phyloP scores from a whole-genome alignment of 1,140 invertebrate species.

The Homarus americanus region DNA sequence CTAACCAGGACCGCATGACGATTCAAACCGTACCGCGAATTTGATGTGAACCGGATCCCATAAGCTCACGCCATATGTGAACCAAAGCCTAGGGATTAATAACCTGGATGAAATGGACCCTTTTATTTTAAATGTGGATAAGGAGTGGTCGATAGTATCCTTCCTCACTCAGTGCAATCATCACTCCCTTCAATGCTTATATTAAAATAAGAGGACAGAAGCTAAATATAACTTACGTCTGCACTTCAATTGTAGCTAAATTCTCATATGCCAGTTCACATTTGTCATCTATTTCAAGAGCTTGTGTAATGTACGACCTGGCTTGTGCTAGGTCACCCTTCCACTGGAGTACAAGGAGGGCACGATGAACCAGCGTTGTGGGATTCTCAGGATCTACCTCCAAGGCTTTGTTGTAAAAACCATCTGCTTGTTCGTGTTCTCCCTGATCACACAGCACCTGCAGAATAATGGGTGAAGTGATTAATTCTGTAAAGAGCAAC shows the following conservation, averaged over 20 bases:
- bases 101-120: no score
- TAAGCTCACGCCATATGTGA: no score
- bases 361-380: constrained; percentile 90
- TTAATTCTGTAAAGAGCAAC: no score
- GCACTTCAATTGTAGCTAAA: constrained; percentile 87
- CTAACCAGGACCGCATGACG: no score
- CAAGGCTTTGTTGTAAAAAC: constrained; percentile 88
- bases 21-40: no score
- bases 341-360: constrained; percentile 89
- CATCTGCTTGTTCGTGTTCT: constrained; percentile 89
- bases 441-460: constrained; percentile 88
- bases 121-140: no score
- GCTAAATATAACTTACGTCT: constrained; percentile 71
- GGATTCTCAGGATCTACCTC: constrained; percentile 92
- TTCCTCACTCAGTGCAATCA: no score
- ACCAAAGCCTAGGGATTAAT: no score
- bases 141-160: no score
- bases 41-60: no score
- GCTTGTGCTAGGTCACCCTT: constrained; percentile 88
- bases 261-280: constrained; percentile 97
- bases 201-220: no score
- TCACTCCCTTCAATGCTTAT: no score
- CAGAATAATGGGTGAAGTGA: not conserved
- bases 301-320: constrained; percentile 87
- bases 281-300: constrained; percentile 91